Percentiles rank a stretch among this genome's conserved stretches.
These are phyloP conservation scores for Cacatua alba DNA, from an alignment of 2,113 vertebrate genomes.

Conservation along the genomic window DNA sequence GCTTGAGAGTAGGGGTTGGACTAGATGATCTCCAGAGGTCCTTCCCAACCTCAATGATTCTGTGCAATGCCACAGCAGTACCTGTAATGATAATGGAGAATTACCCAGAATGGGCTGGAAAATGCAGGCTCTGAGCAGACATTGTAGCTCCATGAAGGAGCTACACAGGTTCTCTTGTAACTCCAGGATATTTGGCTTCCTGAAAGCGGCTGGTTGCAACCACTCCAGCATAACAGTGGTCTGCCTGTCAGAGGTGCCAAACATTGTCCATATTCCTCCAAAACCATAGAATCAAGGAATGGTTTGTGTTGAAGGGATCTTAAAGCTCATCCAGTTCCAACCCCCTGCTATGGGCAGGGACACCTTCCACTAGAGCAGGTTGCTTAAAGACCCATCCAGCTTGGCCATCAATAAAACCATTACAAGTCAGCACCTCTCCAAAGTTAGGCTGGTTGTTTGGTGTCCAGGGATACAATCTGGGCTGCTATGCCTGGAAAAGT, in stretches of 20 bases:
- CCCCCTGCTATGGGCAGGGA: background rate
- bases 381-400: background rate
- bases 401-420: background rate
- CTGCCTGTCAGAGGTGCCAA: background rate
- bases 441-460: background rate
- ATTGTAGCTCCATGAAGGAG: background rate
- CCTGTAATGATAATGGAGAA: background rate
- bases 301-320: background rate
- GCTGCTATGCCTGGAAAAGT: background rate
- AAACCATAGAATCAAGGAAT: background rate
- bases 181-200: background rate
- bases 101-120: background rate
- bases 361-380: background rate
- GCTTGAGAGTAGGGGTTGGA: background rate
- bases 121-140: background rate
- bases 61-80: background rate
- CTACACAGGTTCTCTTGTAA: background rate
- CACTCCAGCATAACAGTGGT: background rate
- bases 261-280: rapidly evolving
- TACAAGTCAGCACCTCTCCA: background rate
- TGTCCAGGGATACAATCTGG: background rate
- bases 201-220: background rate
- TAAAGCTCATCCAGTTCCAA: background rate
- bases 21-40: background rate
- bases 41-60: background rate